These are phyloP conservation scores for Myiozetetes cayanensis DNA, from an alignment of 2,113 vertebrate genomes.

Conservation along the genomic window DNA sequence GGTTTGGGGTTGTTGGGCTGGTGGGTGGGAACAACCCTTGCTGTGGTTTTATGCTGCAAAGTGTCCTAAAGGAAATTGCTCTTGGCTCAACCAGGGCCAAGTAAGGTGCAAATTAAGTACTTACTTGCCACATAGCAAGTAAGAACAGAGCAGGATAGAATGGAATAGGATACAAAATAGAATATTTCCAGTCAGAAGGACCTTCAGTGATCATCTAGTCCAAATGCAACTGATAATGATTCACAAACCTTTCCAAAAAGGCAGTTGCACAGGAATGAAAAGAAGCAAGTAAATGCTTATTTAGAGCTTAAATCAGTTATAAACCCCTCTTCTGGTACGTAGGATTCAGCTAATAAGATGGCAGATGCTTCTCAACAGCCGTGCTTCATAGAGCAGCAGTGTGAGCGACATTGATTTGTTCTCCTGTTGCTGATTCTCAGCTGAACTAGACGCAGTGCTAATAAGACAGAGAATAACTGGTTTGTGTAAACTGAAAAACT, in stretches of 20 bases:
- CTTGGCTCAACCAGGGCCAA: background rate
- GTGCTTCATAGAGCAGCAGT: background rate
- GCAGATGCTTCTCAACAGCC: background rate
- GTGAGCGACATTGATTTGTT: background rate
- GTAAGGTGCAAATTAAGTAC: background rate
- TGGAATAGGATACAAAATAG: background rate
- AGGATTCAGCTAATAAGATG: background rate
- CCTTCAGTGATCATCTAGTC: background rate
- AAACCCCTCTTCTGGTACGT: background rate
- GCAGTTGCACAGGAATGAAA: background rate
- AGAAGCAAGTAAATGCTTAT: background rate
- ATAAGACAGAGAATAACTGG: background rate
- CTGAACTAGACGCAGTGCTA: background rate
- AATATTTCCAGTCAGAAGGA: background rate
- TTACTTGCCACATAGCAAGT: background rate
- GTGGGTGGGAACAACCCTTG: background rate
- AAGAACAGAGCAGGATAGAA: background rate
- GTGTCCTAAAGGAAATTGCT: background rate
- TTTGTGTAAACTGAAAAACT: background rate
- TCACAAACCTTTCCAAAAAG: background rate
- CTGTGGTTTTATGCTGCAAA: background rate
- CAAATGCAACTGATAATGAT: background rate
- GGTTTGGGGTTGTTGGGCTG: background rate
- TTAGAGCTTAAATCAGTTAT: constrained; percentile 8
- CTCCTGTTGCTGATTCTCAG: background rate